Base-by-base conservation (phyloP, 2,113 vertebrate genomes). In the Pseudorectes ferrugineus region DNA sequence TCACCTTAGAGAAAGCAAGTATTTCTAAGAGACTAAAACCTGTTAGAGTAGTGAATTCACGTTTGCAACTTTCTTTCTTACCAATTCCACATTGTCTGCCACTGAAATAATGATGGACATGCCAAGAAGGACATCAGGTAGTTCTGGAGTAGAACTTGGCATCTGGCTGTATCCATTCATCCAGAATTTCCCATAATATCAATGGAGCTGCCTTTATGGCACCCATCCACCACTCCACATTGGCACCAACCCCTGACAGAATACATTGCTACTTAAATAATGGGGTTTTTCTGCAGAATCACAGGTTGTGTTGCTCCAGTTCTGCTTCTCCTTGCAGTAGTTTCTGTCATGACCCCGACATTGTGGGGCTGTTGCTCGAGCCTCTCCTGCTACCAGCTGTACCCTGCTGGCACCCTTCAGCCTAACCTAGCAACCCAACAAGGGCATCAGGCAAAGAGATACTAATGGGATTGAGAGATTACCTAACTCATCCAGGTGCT, bases 311-410 rank as follows among this genome's bases (percentile, higher is more conserved):
- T 8, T 63, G 21, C 35, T 89, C 48, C 24, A 29, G 5, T 71
- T 46, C 7, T 8, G 36, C 31, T 51, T 66, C 72, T 29, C 38
- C 81, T 45, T 35, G n/a, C 57, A 65, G 70, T 5, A 48, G 22
- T 58, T 92, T 75, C 52, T 78, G 3, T 38, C 40, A 68, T 4
- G 13, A 63, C 66, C 31, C 54, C 2, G 6, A 28, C 14, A 11
- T 0, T 11, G 13, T 10, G 9, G 29, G n/a, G 40, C 25, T 84
- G 51, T 25, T 14, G 5, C 0, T 46, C 0, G 0, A 43, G 12
- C 23, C 26, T 25, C 18, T 79, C 42, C 2, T 3, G 31, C 49
- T 33, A 11, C 45, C 29, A 55, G 38, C 42, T 79, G 59, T 17
- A 11, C 3, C 5, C 22, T 33, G 35, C 71, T 52, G 38, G 42